Conservation (phyloP, 2,113 vertebrate species). For the Poecilia latipinna region DNA sequence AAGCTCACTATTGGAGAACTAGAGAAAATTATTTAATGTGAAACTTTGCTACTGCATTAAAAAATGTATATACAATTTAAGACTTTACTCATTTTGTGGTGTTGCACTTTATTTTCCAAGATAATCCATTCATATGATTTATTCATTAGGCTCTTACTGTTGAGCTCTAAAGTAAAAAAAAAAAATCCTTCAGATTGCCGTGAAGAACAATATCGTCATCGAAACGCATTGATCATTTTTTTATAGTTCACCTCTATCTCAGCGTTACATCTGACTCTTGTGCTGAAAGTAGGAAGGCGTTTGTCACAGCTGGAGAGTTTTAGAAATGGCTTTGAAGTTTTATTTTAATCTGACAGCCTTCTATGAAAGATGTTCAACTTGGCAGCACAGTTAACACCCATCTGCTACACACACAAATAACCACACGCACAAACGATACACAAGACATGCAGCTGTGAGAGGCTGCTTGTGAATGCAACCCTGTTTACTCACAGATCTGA, state of each 20-base stretch:
- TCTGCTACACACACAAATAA: slow-evolving; percentile 24
- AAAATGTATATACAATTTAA: background rate
- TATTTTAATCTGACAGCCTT: slow-evolving; percentile 50
- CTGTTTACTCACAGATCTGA: background rate
- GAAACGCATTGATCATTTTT: background rate
- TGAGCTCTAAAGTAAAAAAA: background rate
- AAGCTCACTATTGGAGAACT: no score
- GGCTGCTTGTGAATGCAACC: background rate
- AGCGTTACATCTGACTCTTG: slow-evolving; percentile 24
- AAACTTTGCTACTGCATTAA: background rate
- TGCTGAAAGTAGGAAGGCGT: slow-evolving; percentile 18
- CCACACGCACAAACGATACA: slow-evolving; percentile 9
- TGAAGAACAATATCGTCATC: background rate
- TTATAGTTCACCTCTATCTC: slow-evolving; percentile 4
- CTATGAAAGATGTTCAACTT: slow-evolving; percentile 35
- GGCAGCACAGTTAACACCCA: slow-evolving; percentile 26
- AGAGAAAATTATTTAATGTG: no score
- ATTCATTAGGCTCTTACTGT: background rate
- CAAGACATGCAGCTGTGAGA: slow-evolving; percentile 7
- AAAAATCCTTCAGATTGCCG: background rate
- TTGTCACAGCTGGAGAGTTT: slow-evolving; percentile 34
- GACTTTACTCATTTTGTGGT: background rate
- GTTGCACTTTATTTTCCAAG: background rate
- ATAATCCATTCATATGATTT: no score
- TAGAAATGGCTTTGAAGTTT: slow-evolving; percentile 33